Conservation (phyloP, 2,888 invertebrate genomes). For the Hedya salicella region DNA sequence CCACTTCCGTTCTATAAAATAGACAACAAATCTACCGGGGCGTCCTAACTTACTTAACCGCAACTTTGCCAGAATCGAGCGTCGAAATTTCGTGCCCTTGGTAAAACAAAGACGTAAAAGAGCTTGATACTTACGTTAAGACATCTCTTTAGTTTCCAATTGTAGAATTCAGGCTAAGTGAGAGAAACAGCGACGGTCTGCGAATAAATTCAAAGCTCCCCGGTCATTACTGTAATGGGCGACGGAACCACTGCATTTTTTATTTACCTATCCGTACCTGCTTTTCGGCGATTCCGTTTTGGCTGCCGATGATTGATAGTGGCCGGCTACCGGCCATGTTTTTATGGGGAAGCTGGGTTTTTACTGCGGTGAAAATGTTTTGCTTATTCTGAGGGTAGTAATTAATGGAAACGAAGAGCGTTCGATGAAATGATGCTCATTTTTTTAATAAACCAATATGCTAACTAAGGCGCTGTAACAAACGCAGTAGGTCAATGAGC, state of each 20-base stretch:
- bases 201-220: slow-evolving; percentile 39
- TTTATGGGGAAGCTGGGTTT: not conserved
- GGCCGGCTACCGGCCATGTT: slow-evolving; percentile 3
- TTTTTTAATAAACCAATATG: too few species aligned
- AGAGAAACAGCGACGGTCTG: slow-evolving; percentile 40
- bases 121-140: not conserved
- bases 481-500: too few species aligned
- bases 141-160: slow-evolving; percentile 9
- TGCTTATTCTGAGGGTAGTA: not conserved
- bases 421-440: not conserved
- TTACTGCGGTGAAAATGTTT: not conserved
- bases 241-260: slow-evolving; percentile 41
- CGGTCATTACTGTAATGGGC: slow-evolving; percentile 42
- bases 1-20: not conserved
- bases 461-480: too few species aligned
- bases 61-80: slow-evolving; percentile 9
- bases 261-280: slow-evolving; percentile 34
- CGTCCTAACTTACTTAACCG: slow-evolving; percentile 21
- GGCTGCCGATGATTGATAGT: slow-evolving; percentile 11
- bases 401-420: not conserved
- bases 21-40: not conserved
- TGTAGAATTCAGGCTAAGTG: slow-evolving; percentile 32
- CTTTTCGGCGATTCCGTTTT: slow-evolving; percentile 20
- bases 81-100: not conserved
- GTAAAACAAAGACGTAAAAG: not conserved